A percentile compares a stretch with the other conserved stretches of the same genome.
Conservation (phyloP, 2,113 vertebrate genomes). For the Pao palembangensis region DNA sequence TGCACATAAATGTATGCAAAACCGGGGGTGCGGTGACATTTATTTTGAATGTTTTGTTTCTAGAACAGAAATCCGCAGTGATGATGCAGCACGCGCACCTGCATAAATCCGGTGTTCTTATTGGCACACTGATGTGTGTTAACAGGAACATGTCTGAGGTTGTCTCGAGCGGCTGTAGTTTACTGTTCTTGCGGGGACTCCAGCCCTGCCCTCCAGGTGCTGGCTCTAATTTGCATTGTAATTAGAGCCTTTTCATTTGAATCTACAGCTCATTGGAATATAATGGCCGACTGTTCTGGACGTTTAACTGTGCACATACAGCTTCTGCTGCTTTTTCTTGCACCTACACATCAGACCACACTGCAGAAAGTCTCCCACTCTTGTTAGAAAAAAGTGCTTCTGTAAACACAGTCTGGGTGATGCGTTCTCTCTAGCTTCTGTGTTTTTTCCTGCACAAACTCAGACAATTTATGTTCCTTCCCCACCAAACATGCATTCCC, state of each 20-base stretch:
- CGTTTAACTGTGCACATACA: background rate
- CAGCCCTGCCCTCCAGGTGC: too few species aligned
- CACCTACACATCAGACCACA: background rate
- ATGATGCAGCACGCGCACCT: background rate
- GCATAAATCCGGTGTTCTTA: background rate
- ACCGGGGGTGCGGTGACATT: constrained; percentile 1
- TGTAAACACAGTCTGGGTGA: background rate
- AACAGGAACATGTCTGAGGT: background rate
- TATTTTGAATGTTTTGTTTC: constrained; percentile 18
- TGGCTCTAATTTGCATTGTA: constrained; percentile 14
- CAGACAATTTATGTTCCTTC: too few species aligned
- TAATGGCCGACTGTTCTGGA: constrained; percentile 1
- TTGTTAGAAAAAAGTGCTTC: background rate
- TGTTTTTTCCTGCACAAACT: background rate
- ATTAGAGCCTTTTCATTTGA: constrained; percentile 39
- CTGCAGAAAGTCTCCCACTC: background rate
- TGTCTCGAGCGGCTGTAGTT: background rate
- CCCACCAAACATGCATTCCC: background rate
- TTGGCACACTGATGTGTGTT: background rate
- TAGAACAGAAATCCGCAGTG: background rate
- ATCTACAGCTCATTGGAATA: constrained; percentile 22
- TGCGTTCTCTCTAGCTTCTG: background rate
- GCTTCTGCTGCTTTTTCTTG: background rate
- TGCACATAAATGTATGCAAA: background rate
- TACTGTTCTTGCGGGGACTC: background rate